Percentiles rank a stretch among this genome's conserved stretches.
phyloP scores from a whole-genome alignment of 2,797 vertebrate genomes.

The Leptoclinus maculatus region DNA sequence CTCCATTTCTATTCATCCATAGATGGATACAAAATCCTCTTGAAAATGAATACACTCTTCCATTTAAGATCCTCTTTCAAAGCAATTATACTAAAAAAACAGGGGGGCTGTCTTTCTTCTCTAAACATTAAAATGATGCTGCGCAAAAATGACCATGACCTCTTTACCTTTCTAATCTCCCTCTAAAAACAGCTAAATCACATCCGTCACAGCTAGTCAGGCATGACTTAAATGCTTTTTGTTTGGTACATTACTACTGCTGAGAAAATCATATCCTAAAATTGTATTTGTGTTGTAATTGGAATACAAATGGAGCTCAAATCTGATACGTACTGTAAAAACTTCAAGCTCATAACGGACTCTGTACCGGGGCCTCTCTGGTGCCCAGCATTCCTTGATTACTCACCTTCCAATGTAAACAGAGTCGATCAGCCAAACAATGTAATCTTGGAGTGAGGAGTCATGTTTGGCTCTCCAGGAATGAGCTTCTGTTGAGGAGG shows the following conservation, averaged over 20 bases:
- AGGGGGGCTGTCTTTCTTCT: constrained; percentile 23
- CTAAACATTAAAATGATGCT: constrained; percentile 38
- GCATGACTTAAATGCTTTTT: constrained; percentile 57
- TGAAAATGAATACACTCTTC: constrained; percentile 59
- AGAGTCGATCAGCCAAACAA: constrained; percentile 57
- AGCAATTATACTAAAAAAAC: constrained; percentile 45
- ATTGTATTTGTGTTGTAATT: constrained; percentile 55
- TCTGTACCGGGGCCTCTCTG: constrained; percentile 18
- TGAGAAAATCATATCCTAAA: constrained; percentile 50
- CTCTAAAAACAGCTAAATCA: constrained; percentile 61
- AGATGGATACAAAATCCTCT: constrained; percentile 46
- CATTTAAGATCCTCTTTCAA: constrained; percentile 59
- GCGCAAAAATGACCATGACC: constrained; percentile 41
- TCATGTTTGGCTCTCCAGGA: constrained; percentile 72
- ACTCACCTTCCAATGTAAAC: constrained; percentile 64
- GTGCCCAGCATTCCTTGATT: constrained; percentile 59
- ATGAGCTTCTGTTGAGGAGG: constrained; percentile 67
- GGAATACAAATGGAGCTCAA: constrained; percentile 55
- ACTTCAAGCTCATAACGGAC: constrained; percentile 31
- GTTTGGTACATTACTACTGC: constrained; percentile 54
- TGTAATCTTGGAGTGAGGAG: constrained; percentile 59
- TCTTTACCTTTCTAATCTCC: constrained; percentile 56
- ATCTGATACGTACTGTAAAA: constrained; percentile 56
- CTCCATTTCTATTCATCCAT: constrained; percentile 47
- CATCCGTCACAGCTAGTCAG: constrained; percentile 54